Base-by-base conservation (phyloP, 2,113 vertebrate genomes). In the Nibea coibor region DNA sequence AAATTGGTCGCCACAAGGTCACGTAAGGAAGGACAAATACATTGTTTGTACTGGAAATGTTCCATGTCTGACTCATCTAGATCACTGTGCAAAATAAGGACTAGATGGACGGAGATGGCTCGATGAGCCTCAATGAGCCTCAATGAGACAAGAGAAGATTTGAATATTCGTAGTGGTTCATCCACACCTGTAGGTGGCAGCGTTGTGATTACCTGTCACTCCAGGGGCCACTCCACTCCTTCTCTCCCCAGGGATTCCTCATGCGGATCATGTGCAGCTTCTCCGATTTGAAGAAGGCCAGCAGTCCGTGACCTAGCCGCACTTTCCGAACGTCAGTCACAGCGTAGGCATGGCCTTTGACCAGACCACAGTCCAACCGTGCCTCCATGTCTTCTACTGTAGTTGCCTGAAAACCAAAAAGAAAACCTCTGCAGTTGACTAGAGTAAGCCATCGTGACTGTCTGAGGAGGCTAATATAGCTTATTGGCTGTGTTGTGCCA, bases 241-340 rank as follows among this genome's bases (percentile, higher is more conserved):
- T 95, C 93, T 99, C 96, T 0, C 98, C 98, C 98, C 98, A 99
- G 0, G 98, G 98, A 89, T 99, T 99, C 82, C 98, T 95, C 96
- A 99, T 96, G 64, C 98, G 96, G 90, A 99, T 99, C 98, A 99
- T 99, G 56, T 96, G 96, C 80, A 99, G 94, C 91, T 97, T 98
- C 93, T 99, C 98, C 0, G 98, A 97, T 79, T 99, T 99, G 93
- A 99, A 99, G 88, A 96, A 98, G 31, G 98, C 95, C 71, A 99
- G 91, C 19, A 99, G 93, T 3, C 98, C 98, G 0, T 97, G 97
- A 76, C 98, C 98, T 24, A 99, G 94, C 0, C 98, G 95, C 56
- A 99, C 97, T 87, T 97, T 98, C 51, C 95, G 92, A 19, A 99
- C 97, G 0, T 98, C 97, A 0, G 98, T 99, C 85, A 99, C 96